A percentile compares a stretch with the other conserved stretches of the same genome.
Evolutionary conservation across 1,140 invertebrate species (phyloP).

Genomic region (Diploscapter pachys): DNA sequence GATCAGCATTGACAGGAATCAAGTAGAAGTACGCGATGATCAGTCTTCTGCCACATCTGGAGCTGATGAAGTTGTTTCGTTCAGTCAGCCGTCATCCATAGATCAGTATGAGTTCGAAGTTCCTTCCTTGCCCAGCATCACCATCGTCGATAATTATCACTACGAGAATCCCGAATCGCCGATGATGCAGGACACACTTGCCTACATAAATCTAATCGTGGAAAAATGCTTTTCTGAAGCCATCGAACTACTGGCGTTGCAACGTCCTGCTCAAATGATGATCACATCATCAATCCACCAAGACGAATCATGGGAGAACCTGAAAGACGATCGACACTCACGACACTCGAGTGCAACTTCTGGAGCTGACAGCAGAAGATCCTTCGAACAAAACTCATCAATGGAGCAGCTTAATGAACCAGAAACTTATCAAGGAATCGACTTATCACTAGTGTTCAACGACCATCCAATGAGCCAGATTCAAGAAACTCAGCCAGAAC

Average conservation of each 20-base stretch:
- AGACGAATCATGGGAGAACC: conserved; percentile 8
- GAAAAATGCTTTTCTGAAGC: conserved; percentile 11
- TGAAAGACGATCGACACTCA: neutral
- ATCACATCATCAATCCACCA: neutral
- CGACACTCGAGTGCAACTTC: conserved; percentile 25
- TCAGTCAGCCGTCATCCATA: neutral
- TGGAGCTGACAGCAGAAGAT: conserved; percentile 21
- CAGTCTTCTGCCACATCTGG: conserved; percentile 23
- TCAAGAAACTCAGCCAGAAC: neutral
- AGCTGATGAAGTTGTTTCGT: conserved; percentile 13
- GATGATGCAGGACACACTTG: conserved; percentile 12
- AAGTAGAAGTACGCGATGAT: neutral
- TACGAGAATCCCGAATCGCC: neutral
- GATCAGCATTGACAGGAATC: neutral
- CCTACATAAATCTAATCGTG: conserved; percentile 10
- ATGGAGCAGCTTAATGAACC: neutral
- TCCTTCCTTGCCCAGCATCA: conserved; percentile 20
- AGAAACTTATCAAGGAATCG: no score
- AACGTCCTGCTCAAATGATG: conserved; percentile 17
- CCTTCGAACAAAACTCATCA: conserved; percentile 17
- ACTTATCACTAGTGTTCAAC: conserved; percentile 13
- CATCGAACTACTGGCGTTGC: conserved; percentile 2
- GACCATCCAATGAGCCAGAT: conserved; percentile 10
- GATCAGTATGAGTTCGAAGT: conserved; percentile 3
- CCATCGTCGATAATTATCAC: conserved; percentile 15